A percentile compares a stretch with the other conserved stretches of the same genome.
phyloP scores from a whole-genome alignment of 2,113 vertebrate species.

The Asarcornis scutulata region DNA sequence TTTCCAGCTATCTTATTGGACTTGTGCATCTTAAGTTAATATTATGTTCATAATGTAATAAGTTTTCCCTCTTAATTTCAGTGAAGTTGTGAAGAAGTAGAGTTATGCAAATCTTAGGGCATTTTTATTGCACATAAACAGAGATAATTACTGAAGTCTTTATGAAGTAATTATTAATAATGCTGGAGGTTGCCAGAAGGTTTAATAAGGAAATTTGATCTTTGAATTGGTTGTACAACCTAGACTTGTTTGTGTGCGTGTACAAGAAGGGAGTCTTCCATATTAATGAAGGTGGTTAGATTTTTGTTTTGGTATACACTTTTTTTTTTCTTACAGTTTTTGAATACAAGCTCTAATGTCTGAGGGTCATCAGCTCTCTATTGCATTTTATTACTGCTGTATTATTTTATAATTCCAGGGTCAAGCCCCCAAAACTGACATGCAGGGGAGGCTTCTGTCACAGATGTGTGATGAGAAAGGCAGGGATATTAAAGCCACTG shows the following conservation, averaged over 20 bases:
- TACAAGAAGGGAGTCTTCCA: fast-evolving
- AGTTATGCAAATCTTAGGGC: not conserved
- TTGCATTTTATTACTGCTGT: not conserved
- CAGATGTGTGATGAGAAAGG: not conserved
- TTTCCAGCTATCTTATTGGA: not conserved
- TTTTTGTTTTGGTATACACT: not conserved
- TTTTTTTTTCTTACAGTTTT: not conserved
- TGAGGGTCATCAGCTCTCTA: not conserved
- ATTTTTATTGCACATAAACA: not conserved
- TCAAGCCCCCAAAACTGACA: not conserved
- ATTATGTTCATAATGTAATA: not conserved
- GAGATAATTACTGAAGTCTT: not conserved
- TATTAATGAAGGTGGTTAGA: not conserved
- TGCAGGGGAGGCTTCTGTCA: not conserved
- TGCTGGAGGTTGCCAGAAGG: not conserved
- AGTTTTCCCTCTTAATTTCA: not conserved
- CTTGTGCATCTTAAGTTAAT: not conserved
- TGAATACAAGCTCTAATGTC: not conserved
- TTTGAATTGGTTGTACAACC: not conserved
- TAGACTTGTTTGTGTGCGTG: not conserved
- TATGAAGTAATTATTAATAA: not conserved
- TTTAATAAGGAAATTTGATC: not conserved
- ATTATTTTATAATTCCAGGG: not conserved
- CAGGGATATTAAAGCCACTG: not conserved
- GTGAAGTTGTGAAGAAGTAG: not conserved